Percentiles rank a stretch among this genome's conserved stretches.
Evolutionary conservation across 2,113 vertebrate genomes (phyloP).

Genomic region (Symphodus melops): DNA sequence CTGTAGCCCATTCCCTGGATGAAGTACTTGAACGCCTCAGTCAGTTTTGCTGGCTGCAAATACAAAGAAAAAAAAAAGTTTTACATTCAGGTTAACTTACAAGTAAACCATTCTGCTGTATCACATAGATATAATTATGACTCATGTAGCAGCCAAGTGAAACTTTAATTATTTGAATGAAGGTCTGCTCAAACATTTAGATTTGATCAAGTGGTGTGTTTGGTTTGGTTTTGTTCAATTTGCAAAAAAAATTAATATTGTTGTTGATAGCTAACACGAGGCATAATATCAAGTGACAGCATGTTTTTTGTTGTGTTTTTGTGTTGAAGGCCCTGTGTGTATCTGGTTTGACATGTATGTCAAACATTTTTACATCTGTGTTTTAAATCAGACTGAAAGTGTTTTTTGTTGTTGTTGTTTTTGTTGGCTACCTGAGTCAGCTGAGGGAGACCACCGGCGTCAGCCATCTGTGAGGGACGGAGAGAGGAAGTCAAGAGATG

Average conservation of each 20-base stretch:
- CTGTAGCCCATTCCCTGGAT: slow-evolving; percentile 97
- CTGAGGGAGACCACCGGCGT: slow-evolving; percentile 92
- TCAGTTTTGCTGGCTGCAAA: slow-evolving; percentile 89
- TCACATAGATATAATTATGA: too few relatives aligned
- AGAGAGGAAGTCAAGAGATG: neutral
- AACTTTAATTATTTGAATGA: neutral
- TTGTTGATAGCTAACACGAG: neutral
- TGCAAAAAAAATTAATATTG: neutral
- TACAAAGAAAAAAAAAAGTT: slow-evolving; percentile 20
- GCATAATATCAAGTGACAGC: neutral
- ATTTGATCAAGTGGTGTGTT: neutral
- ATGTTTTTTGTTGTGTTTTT: neutral
- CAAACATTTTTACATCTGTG: too few relatives aligned
- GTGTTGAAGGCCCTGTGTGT: too few relatives aligned
- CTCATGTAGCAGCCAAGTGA: neutral
- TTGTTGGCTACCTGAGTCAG: slow-evolving; percentile 91
- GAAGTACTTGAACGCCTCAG: slow-evolving; percentile 98
- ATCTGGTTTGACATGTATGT: neutral
- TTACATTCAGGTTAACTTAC: neutral
- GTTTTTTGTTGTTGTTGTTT: neutral
- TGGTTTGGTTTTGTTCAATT: neutral
- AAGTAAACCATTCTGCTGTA: neutral
- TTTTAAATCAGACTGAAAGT: neutral
- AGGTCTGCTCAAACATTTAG: neutral
- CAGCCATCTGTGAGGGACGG: slow-evolving; percentile 86